Evolutionary conservation across 2,113 vertebrate species (phyloP).

Genomic region (Hemiscyllium ocellatum): DNA sequence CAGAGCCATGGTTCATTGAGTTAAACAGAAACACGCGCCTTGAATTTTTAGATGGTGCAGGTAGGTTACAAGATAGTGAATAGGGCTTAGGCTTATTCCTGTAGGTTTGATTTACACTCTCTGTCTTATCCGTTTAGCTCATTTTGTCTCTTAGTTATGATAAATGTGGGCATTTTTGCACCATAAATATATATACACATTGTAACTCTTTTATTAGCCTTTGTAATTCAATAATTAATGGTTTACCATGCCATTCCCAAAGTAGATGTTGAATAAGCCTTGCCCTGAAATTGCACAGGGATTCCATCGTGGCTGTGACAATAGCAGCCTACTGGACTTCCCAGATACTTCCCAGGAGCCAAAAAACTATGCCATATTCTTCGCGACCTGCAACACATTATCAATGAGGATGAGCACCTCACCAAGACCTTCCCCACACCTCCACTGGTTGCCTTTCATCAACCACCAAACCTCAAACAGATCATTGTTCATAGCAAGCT

Average conservation of each 20-base stretch:
- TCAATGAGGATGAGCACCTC: no score
- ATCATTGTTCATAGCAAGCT: no score
- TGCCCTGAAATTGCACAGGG: background rate
- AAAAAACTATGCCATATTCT: no score
- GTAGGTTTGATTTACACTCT: background rate
- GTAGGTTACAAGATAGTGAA: background rate
- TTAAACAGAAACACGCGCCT: background rate
- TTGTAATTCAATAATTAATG: background rate
- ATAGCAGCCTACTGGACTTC: background rate
- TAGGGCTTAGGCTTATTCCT: background rate
- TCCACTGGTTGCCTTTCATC: no score
- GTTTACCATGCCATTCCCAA: background rate
- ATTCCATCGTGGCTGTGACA: background rate
- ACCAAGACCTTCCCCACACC: no score
- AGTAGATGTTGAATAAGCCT: background rate
- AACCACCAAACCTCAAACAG: no score
- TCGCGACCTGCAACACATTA: no score
- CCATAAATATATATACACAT: background rate
- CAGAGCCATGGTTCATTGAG: background rate
- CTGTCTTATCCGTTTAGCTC: background rate
- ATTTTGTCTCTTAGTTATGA: background rate
- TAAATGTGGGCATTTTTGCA: background rate
- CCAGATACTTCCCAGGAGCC: no score
- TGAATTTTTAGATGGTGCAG: background rate
- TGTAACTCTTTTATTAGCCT: background rate